Base-by-base conservation (phyloP, 2,888 invertebrate species). In the Macropis europaea region DNA sequence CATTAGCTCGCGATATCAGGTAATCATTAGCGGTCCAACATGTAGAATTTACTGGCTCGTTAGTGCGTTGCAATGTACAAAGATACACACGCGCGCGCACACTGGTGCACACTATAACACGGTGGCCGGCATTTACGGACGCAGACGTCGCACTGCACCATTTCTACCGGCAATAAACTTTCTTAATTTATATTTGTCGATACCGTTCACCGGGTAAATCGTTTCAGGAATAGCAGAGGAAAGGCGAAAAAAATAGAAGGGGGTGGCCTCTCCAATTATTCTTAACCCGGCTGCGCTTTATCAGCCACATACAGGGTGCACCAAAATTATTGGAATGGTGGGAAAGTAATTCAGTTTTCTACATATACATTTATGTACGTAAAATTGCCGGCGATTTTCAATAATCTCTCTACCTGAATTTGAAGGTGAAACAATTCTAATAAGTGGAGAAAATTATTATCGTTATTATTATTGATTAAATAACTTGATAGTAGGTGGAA, bases 1-100 rank as follows among this genome's bases (percentile, higher is more conserved):
- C 77, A 77, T 77, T 77, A 73, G 73, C 67, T 70, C 59, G 42
- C 70, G 77, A 77, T 76, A 77, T 76, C 76, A 70, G 66, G 73
- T 76, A 70, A 76, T 77, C 76, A 77, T 73, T 77, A 76, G 73
- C 66, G 74, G 71, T 32, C 62, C 60, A 61, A 67, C 76, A 48
- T 63, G 76, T 70, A 73, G 70, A 76, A 76, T 77, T 76, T 77
- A 77, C 70, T 67, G 56, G 52, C 77, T 77, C 76, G 77, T 77
- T 77, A 77, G 77, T 61, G 69, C 73, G 43, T 66, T 48, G 48
- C 47, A 24, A 19, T n/a, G n/a, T n/a, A n/a, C n/a, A n/a, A n/a
- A n/a, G n/a, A n/a, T 42, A 40, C 43, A 67, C 43, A 59, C 38
- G 32, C 34, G 17, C 45, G 36, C 40, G 28, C 17, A 17, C 17